Conservation (phyloP, 2,113 vertebrate species). For the Lates calcarifer region DNA sequence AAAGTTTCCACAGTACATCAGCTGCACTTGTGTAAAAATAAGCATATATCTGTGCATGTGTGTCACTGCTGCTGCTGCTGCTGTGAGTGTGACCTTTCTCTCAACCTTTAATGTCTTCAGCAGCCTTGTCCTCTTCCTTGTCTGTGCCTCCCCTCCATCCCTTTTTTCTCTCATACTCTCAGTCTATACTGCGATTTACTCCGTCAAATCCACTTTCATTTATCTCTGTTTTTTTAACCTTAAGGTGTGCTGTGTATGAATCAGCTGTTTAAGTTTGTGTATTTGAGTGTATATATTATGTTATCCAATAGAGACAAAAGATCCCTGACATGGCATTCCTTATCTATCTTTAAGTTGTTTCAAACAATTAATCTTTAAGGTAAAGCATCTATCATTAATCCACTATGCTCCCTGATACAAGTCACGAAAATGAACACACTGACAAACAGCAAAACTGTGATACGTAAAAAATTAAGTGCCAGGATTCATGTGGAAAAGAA, state of each 20-base stretch:
- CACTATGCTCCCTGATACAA: neutral
- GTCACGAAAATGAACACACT: neutral
- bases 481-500: conserved; percentile 19
- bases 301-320: neutral
- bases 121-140: conserved; percentile 63
- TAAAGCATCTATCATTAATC: neutral
- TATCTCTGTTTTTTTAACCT: conserved; percentile 29
- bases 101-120: conserved; percentile 81
- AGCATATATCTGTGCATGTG: conserved; percentile 1
- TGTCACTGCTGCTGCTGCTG: conserved; percentile 30
- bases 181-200: neutral
- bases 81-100: conserved; percentile 69
- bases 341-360: neutral
- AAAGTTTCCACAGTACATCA: conserved; percentile 2
- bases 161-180: conserved; percentile 5
- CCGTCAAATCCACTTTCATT: conserved; percentile 58
- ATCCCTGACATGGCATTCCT: neutral
- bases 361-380: neutral
- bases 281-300: neutral
- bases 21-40: neutral
- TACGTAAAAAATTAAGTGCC: neutral
- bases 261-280: conserved; percentile 51
- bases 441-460: neutral
- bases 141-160: conserved; percentile 21
- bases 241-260: conserved; percentile 40